phyloP scores from a whole-genome alignment of 2,113 vertebrate genomes.

The Tupaia tana region DNA sequence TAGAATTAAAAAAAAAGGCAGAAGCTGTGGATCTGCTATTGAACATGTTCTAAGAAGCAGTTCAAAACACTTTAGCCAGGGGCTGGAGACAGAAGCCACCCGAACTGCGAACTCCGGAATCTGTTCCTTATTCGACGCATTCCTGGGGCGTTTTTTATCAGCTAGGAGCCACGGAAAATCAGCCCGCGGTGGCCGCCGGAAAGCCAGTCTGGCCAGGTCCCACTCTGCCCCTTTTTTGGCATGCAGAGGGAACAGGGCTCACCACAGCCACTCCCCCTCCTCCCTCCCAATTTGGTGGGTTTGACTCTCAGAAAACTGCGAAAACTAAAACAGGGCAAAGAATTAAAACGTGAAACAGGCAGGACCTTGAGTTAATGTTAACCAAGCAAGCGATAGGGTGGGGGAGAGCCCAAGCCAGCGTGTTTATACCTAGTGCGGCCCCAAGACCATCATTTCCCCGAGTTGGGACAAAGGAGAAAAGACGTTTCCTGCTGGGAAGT shows the following conservation, averaged over 20 bases:
- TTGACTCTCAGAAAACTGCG: background rate
- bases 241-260: background rate
- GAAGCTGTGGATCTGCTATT: background rate
- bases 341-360: no score
- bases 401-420: background rate
- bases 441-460: background rate
- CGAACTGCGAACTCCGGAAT: background rate
- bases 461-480: background rate
- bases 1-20: background rate
- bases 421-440: accelerated
- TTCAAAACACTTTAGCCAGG: background rate
- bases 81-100: background rate
- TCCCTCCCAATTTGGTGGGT: accelerated
- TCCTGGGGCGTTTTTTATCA: background rate
- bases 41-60: background rate
- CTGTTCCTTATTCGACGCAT: background rate
- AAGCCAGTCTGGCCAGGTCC: background rate
- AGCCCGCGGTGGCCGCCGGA: accelerated
- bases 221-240: background rate
- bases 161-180: background rate
- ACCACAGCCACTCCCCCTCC: accelerated
- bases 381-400: accelerated
- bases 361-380: background rate
- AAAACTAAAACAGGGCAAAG: background rate
- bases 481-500: background rate